Evolutionary conservation across 1,140 invertebrate species (phyloP).

Genomic region (Drosophila subpulchrella): DNA sequence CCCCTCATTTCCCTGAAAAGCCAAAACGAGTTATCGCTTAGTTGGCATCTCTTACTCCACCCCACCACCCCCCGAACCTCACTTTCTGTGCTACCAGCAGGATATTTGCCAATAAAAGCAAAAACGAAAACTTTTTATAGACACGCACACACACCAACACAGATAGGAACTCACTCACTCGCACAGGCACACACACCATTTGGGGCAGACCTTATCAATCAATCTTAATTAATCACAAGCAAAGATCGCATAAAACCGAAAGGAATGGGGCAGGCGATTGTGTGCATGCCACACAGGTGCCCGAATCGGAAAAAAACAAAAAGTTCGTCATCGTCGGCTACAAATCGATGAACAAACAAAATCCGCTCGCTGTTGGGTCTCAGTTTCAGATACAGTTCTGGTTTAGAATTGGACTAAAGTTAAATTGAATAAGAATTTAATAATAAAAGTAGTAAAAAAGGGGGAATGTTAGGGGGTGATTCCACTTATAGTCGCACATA

Average conservation of each 20-base stretch:
- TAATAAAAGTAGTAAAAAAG: background rate
- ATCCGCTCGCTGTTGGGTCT: conserved; percentile 3
- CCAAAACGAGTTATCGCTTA: conserved; percentile 71
- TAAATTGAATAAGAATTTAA: background rate
- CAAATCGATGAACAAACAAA: conserved; percentile 64
- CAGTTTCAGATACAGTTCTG: conserved; percentile 3
- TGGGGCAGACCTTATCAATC: conserved; percentile 74
- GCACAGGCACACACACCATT: conserved; percentile 32
- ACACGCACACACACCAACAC: conserved; percentile 55
- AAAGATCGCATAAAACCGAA: conserved; percentile 73
- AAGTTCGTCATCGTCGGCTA: conserved; percentile 63
- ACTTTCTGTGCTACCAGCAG: conserved; percentile 60
- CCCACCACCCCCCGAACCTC: conserved; percentile 1
- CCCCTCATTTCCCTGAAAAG: conserved; percentile 42
- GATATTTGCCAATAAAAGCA: conserved; percentile 83
- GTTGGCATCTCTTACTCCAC: conserved; percentile 56
- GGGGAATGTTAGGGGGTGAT: too few species aligned
- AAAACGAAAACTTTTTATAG: conserved; percentile 75
- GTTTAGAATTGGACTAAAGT: background rate
- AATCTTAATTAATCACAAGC: conserved; percentile 83
- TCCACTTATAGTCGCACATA: too few species aligned
- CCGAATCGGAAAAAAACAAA: conserved; percentile 33
- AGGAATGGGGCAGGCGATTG: background rate
- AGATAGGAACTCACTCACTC: conserved; percentile 8
- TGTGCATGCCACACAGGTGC: conserved; percentile 66